phyloP scores from a whole-genome alignment of 2,113 vertebrate species.

The Archocentrus centrarchus region DNA sequence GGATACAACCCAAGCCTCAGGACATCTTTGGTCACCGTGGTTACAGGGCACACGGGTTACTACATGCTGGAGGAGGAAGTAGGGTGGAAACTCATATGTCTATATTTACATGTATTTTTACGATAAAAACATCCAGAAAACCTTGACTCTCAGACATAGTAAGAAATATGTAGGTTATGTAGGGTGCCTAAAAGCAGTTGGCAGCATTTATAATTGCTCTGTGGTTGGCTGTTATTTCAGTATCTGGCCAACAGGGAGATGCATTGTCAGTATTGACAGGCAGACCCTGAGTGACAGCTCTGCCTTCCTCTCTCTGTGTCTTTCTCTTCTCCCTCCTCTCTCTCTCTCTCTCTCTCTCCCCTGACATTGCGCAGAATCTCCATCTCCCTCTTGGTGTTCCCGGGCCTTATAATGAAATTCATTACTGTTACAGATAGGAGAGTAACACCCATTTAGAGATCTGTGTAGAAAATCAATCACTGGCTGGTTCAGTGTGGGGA shows the following conservation, averaged over 20 bases:
- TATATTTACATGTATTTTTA: slow-evolving; percentile 51
- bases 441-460: slow-evolving; percentile 72
- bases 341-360: slow-evolving; percentile 1
- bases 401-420: slow-evolving; percentile 72
- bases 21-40: slow-evolving; percentile 63
- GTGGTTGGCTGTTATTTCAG: slow-evolving; percentile 64
- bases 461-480: slow-evolving; percentile 74
- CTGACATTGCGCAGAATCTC: slow-evolving; percentile 41
- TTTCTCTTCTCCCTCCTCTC: slow-evolving; percentile 17
- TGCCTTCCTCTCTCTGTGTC: slow-evolving; percentile 22
- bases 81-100: slow-evolving; percentile 43
- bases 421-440: slow-evolving; percentile 73
- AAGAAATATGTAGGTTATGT: slow-evolving; percentile 30
- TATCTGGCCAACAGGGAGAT: slow-evolving; percentile 43
- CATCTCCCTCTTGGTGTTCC: slow-evolving; percentile 46
- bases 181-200: slow-evolving; percentile 45
- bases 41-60: slow-evolving; percentile 43
- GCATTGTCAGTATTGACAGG: slow-evolving; percentile 60
- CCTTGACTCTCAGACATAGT: neutral
- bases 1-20: slow-evolving; percentile 42
- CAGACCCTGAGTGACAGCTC: slow-evolving; percentile 63
- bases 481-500: slow-evolving; percentile 46
- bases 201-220: slow-evolving; percentile 62
- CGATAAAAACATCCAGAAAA: neutral
- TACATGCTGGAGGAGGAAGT: slow-evolving; percentile 26